These are phyloP conservation scores for Etheostoma spectabile DNA, from an alignment of 2,113 vertebrate species.

Conservation along the genomic window DNA sequence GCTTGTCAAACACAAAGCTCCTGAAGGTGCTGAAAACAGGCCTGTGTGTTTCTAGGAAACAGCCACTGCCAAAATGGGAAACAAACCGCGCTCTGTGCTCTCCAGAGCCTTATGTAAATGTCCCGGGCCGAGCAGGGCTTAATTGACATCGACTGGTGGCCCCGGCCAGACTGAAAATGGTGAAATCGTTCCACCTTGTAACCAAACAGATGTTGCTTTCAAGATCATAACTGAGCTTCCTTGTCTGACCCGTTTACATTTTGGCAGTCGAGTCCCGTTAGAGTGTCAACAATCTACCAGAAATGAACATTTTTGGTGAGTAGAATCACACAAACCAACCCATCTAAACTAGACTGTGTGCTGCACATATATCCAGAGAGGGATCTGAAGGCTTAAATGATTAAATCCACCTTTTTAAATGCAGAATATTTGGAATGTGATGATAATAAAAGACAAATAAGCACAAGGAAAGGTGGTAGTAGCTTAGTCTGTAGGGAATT, in stretches of 20 bases:
- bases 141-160: conserved; percentile 69
- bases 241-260: conserved; percentile 27
- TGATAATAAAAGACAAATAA: not conserved
- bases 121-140: conserved; percentile 59
- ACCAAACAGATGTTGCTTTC: conserved; percentile 62
- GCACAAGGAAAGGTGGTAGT: no score
- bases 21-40: conserved; percentile 77
- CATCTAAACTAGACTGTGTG: not conserved
- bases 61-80: conserved; percentile 69
- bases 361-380: not conserved
- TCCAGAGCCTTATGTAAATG: conserved; percentile 76
- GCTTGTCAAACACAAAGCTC: conserved; percentile 74
- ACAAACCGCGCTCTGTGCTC: conserved; percentile 74
- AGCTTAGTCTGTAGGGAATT: no score
- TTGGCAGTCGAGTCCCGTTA: not conserved
- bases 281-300: conserved; percentile 10
- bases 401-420: not conserved
- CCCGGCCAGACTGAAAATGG: conserved; percentile 55
- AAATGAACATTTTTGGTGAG: not conserved
- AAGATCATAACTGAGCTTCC: conserved; percentile 30
- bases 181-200: conserved; percentile 66
- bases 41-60: conserved; percentile 79
- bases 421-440: not conserved
- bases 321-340: not conserved
- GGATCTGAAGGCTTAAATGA: no score